A percentile compares a stretch with the other conserved stretches of the same genome.
phyloP scores from a whole-genome alignment of 2,797 vertebrate genomes.

The Micromesistius poutassou region DNA sequence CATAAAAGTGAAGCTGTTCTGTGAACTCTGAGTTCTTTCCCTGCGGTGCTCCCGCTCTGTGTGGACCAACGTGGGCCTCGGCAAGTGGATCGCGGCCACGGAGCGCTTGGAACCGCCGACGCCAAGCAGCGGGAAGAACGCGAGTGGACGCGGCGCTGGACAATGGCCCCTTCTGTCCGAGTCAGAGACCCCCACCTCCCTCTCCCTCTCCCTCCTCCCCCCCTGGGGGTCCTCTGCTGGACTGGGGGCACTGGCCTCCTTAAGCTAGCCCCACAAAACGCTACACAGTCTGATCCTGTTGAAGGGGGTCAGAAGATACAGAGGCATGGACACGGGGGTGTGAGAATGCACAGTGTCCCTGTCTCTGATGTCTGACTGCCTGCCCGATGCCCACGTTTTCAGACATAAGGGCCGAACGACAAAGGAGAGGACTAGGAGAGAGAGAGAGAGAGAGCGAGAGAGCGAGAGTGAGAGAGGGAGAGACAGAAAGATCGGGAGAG shows the following conservation, averaged over 20 bases:
- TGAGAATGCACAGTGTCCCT: constrained; percentile 31
- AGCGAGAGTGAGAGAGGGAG: background rate
- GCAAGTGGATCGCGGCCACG: constrained; percentile 70
- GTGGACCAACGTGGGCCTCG: constrained; percentile 70
- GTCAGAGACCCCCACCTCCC: constrained; percentile 57
- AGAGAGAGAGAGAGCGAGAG: background rate
- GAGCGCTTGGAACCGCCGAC: constrained; percentile 62
- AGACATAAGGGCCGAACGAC: background rate
- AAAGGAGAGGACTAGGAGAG: background rate
- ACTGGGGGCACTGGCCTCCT: constrained; percentile 55
- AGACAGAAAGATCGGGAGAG: background rate
- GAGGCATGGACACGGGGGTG: constrained; percentile 25
- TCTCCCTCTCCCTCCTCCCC: too few relatives aligned
- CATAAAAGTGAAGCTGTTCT: constrained; percentile 69
- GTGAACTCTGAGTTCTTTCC: constrained; percentile 65
- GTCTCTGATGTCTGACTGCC: constrained; percentile 19
- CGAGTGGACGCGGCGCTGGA: constrained; percentile 61
- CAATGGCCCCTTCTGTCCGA: constrained; percentile 60
- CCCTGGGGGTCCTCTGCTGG: constrained; percentile 57
- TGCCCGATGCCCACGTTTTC: background rate
- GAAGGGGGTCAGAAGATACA: constrained; percentile 22
- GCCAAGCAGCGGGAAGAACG: constrained; percentile 27
- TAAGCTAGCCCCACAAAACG: constrained; percentile 58
- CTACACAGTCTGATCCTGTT: constrained; percentile 48
- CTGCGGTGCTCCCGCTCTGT: constrained; percentile 66